Conservation (phyloP, 2,888 invertebrate genomes). For the Junonia oenone region DNA sequence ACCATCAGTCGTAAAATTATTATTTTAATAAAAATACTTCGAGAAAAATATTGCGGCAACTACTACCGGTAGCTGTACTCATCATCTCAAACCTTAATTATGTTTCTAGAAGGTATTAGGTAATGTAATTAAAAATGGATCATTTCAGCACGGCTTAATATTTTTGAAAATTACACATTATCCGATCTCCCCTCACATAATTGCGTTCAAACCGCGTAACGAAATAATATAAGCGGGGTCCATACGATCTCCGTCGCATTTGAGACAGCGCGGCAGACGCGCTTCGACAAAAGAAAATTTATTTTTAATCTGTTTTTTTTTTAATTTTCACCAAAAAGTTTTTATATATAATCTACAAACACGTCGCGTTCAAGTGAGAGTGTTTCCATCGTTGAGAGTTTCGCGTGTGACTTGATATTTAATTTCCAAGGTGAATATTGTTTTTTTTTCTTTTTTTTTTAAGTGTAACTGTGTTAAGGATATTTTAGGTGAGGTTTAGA, state of each 20-base stretch:
- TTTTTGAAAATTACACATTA: slow-evolving; percentile 1
- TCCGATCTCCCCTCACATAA: slow-evolving; percentile 41
- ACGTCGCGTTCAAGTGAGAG: slow-evolving; percentile 72
- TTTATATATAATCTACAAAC: slow-evolving; percentile 44
- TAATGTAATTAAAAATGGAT: background rate
- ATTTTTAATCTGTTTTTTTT: slow-evolving; percentile 24
- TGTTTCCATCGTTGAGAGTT: slow-evolving; percentile 69
- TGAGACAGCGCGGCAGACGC: slow-evolving; percentile 54
- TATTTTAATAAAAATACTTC: too few relatives aligned
- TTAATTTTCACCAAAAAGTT: slow-evolving; percentile 36
- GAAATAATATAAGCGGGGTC: slow-evolving; percentile 69
- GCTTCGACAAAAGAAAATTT: slow-evolving; percentile 29
- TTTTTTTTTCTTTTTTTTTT: slow-evolving; percentile 36
- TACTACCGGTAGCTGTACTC: too few relatives aligned
- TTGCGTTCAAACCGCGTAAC: slow-evolving; percentile 62
- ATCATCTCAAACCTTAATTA: too few relatives aligned
- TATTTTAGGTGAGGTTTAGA: slow-evolving; percentile 15
- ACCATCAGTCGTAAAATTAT: too few relatives aligned
- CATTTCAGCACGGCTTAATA: background rate
- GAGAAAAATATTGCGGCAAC: too few relatives aligned
- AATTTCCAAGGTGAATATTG: slow-evolving; percentile 66
- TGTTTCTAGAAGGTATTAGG: background rate
- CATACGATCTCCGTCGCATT: slow-evolving; percentile 50
- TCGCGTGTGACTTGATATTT: slow-evolving; percentile 73
- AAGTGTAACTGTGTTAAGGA: slow-evolving; percentile 34